Base-by-base conservation (phyloP, 2,888 invertebrate genomes). In the Acrocyrtus sp. region DNA sequence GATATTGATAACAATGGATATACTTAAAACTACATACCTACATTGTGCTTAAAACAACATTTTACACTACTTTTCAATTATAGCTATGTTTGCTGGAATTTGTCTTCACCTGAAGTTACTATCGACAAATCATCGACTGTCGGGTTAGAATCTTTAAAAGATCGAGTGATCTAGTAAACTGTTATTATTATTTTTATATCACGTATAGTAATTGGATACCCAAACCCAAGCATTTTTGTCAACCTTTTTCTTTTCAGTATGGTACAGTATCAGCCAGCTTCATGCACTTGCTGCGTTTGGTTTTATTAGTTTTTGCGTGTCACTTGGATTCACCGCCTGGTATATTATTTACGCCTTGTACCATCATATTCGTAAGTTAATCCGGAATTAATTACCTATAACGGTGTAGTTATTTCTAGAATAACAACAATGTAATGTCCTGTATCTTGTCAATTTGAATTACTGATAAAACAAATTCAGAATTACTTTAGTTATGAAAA, bases 281-380 rank as follows among this genome's bases (percentile, higher is more conserved):
- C 78, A 75, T 50, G 70, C 78, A 3, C 45, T 80, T 6, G 77
- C 78, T 8, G 76, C 78, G 0, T 78, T 77, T 48, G 79, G 75
- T 19, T 78, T 80, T n/a, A 75, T 79, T 57, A 75, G 62, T 19
- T 77, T 77, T 43, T 74, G 76, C 26, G 65, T 78, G 21, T 57
- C 79, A 17, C 72, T 81, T 19, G 81, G 81, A 50, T 78, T 78
- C 48, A 78, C 77, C 8, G 47, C 72, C 8, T 82, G 80, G 79
- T 82, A 81, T 56, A 77, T 81, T n/a, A 78, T 82, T 43, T 74
- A 78, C 24, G 80, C 81, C 6, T 72, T 78, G 8, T 80, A 81
- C 41, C 80, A 81, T 54, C 73, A 78, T n/a, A 81, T 82, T 50
- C 81, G 81, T 82, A 78, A 81, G 81, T 72, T 39, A 10, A 39